phyloP scores from a whole-genome alignment of 2,797 vertebrate genomes.

The Chloroceryle inda region DNA sequence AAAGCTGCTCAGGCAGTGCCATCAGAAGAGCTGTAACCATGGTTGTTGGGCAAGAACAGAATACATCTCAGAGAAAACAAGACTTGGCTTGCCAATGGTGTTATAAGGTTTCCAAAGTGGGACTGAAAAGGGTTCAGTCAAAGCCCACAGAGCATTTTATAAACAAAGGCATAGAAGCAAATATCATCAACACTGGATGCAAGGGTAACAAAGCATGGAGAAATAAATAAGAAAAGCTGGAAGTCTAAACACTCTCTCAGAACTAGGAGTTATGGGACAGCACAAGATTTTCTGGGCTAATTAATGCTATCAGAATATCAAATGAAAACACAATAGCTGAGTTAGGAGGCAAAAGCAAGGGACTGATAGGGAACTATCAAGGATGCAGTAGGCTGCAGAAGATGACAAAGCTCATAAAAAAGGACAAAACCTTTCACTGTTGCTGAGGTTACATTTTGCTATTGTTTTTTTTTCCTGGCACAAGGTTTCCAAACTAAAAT shows the following conservation, averaged over 20 bases:
- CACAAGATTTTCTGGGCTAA: neutral
- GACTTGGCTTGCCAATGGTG: neutral
- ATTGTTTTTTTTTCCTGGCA: neutral
- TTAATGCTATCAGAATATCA: neutral
- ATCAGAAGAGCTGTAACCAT: neutral
- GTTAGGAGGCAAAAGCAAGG: neutral
- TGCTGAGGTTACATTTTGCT: neutral
- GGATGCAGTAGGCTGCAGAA: neutral
- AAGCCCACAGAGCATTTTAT: neutral
- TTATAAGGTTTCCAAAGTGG: neutral
- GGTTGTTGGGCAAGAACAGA: neutral
- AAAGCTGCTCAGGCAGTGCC: neutral
- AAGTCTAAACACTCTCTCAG: neutral
- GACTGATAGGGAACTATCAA: neutral
- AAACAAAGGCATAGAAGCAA: neutral
- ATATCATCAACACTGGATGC: neutral
- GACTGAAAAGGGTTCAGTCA: neutral
- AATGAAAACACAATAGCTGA: neutral
- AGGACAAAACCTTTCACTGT: neutral
- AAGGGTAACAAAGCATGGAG: neutral
- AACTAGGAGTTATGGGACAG: neutral
- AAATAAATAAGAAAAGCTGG: neutral
- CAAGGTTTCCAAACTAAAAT: neutral
- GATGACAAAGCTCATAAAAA: neutral
- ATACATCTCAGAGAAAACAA: rapidly evolving